phyloP scores from a whole-genome alignment of 2,888 invertebrate species.

The Eristalis pertinax region DNA sequence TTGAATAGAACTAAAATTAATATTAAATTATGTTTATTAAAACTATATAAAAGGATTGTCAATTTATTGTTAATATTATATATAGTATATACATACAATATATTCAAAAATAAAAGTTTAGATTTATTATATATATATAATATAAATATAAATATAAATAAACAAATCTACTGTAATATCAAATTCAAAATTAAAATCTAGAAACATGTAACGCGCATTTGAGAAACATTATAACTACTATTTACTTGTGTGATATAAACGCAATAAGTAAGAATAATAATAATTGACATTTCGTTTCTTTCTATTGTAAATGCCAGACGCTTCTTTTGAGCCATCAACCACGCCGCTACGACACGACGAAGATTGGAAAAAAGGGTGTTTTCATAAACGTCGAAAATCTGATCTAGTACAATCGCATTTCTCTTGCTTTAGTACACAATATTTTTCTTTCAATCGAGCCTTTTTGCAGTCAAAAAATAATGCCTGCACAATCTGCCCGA shows the following conservation, averaged over 20 bases:
- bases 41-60: constrained; percentile 35
- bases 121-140: background rate
- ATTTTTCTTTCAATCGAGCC: too few relatives aligned
- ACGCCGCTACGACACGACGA: too few relatives aligned
- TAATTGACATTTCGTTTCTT: background rate
- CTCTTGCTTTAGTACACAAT: too few relatives aligned
- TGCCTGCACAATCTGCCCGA: too few relatives aligned
- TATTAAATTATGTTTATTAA: constrained; percentile 1
- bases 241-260: constrained; percentile 30
- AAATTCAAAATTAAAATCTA: constrained; percentile 33
- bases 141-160: background rate
- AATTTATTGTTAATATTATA: constrained; percentile 64
- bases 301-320: background rate
- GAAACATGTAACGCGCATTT: constrained; percentile 32
- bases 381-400: too few relatives aligned
- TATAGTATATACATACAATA: constrained; percentile 19
- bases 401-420: too few relatives aligned
- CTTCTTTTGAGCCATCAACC: too few relatives aligned
- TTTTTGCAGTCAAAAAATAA: too few relatives aligned
- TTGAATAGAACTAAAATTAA: constrained; percentile 18
- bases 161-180: constrained; percentile 32
- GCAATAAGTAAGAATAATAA: constrained; percentile 2
- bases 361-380: too few relatives aligned
- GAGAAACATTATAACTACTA: background rate
- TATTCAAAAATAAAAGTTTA: constrained; percentile 6